phyloP scores from a whole-genome alignment of 2,888 invertebrate genomes.

The Tenthredo amoena region DNA sequence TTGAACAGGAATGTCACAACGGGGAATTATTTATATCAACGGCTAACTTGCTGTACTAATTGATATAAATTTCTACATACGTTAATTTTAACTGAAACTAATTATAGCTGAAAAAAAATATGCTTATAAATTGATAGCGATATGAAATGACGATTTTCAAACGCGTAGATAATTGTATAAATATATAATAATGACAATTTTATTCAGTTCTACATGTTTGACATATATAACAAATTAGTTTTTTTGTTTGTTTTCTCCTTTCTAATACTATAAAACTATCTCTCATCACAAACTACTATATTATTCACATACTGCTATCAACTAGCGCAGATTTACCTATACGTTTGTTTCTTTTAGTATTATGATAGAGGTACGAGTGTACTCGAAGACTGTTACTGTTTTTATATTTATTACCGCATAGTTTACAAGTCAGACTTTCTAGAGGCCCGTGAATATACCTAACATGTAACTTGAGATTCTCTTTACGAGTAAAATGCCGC shows the following conservation, averaged over 20 bases:
- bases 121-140: neutral
- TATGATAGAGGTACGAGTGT: constrained; percentile 76
- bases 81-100: neutral
- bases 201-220: constrained; percentile 54
- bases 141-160: neutral
- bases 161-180: constrained; percentile 7
- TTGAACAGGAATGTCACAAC: neutral
- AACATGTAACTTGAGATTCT: constrained; percentile 86
- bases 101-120: neutral
- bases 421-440: constrained; percentile 84
- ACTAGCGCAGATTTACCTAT: constrained; percentile 61
- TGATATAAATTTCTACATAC: neutral
- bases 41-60: neutral
- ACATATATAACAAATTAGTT: constrained; percentile 54
- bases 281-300: constrained; percentile 12
- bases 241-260: neutral
- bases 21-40: neutral
- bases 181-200: constrained; percentile 58
- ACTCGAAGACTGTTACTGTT: constrained; percentile 76
- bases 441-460: constrained; percentile 86
- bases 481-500: constrained; percentile 75
- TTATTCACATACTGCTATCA: constrained; percentile 57
- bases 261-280: constrained; percentile 31
- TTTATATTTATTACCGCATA: constrained; percentile 83
- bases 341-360: constrained; percentile 73